phyloP scores from a whole-genome alignment of 2,888 invertebrate species.

The Rhagophthalmus giganteus region DNA sequence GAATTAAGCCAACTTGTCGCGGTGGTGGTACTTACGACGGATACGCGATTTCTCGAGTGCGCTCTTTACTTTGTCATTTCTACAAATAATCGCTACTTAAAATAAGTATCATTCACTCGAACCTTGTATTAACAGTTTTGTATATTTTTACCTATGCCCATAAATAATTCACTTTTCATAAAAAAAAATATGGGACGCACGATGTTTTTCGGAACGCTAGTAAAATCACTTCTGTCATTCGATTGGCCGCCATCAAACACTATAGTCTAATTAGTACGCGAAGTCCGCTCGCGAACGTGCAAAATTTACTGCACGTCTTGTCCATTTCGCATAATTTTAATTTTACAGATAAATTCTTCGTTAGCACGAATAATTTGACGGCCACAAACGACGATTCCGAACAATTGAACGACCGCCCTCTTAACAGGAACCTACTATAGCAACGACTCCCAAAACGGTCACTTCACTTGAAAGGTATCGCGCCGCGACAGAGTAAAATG shows the following conservation, averaged over 20 bases:
- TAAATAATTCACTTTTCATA: no score
- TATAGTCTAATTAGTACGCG: not conserved
- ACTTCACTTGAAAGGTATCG: no score
- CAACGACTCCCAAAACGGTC: no score
- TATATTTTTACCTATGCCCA: no score
- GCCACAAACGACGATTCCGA: no score
- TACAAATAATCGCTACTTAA: conserved; percentile 14
- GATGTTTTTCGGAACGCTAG: not conserved
- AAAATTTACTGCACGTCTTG: not conserved
- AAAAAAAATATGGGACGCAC: no score
- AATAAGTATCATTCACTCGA: conserved; percentile 6
- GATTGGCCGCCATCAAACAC: not conserved
- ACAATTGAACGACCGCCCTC: no score
- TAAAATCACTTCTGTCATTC: not conserved
- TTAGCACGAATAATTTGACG: no score
- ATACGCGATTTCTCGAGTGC: conserved; percentile 9
- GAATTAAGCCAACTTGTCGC: conserved; percentile 7
- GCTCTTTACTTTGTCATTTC: conserved; percentile 11
- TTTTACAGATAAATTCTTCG: no score
- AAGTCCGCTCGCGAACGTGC: not conserved
- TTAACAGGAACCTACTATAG: no score
- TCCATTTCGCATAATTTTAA: no score
- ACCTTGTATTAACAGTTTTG: not conserved
- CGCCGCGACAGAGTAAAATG: no score
- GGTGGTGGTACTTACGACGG: conserved; percentile 19